Percentiles rank a stretch among this genome's conserved stretches.
phyloP scores from a whole-genome alignment of 2,113 vertebrate species.

The Corythoichthys intestinalis region DNA sequence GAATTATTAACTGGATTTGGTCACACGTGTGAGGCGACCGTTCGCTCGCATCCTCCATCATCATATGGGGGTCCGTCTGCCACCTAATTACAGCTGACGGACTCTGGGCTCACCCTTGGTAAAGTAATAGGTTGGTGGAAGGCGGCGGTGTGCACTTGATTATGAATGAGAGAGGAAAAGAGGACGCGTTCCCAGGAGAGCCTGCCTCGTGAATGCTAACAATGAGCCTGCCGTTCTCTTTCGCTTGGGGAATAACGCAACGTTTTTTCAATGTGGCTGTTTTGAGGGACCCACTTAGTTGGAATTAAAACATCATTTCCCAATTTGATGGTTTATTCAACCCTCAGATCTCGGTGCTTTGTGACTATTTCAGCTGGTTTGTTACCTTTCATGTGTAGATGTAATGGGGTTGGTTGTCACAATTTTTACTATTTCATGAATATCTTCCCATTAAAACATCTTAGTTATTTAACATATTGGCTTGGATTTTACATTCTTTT shows the following conservation, averaged over 20 bases:
- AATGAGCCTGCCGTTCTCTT: constrained; percentile 1
- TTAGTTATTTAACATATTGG: too few relatives aligned
- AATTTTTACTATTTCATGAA: too few relatives aligned
- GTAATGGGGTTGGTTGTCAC: not conserved
- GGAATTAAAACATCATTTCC: not conserved
- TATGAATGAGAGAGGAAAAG: not conserved
- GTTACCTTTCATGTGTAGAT: not conserved
- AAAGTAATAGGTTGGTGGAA: not conserved
- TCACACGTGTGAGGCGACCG: not conserved
- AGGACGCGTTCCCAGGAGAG: not conserved
- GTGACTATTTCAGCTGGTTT: not conserved
- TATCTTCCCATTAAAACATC: too few relatives aligned
- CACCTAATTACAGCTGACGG: not conserved
- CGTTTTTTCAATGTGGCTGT: not conserved
- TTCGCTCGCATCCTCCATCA: not conserved
- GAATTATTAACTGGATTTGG: not conserved
- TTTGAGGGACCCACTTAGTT: not conserved
- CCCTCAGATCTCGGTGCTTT: not conserved
- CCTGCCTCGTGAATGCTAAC: not conserved
- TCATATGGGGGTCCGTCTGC: constrained; percentile 3
- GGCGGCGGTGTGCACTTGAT: not conserved
- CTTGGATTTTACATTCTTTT: too few relatives aligned
- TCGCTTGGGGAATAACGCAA: not conserved
- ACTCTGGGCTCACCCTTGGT: not conserved
- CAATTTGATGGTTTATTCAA: not conserved